Base-by-base conservation (phyloP, 2,113 vertebrate genomes). In the Hippocampus mohnikei region DNA sequence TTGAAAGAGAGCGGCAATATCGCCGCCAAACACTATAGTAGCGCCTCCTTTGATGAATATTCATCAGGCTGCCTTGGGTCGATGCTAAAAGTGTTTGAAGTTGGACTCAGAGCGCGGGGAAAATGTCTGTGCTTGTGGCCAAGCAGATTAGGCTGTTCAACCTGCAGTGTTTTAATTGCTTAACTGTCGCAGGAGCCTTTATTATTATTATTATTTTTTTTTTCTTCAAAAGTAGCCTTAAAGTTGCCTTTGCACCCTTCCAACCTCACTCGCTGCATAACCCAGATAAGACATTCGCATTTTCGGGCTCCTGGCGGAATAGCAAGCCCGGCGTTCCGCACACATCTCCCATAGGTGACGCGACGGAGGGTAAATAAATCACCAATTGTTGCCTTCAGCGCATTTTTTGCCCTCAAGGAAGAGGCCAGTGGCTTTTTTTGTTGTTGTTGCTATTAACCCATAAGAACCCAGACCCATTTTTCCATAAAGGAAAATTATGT, bases 111-210 rank as follows among this genome's bases (percentile, higher is more conserved):
- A 73, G 66, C 72, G 55, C 46, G 83, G 76, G 68, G 80, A 80
- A 84, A 37, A 87, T 78, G 78, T 85, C 84, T 81, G 82, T 85
- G 76, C 82, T 61, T 8, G 76, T 76, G 80, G 80, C 78, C 69
- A 69, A 62, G 67, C 74, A 80, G 86, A 91, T 90, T 88, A 89
- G 78, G 84, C 76, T 81, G 72, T 79, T 78, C 84, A 82, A 88
- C 81, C 75, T 84, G 72, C 77, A 37, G 82, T 88, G 85, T 88
- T 91, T 88, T 91, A 88, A 91, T 88, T 88, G 84, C 77, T 87
- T 77, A 85, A 85, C 73, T 88, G 84, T 81, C 79, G 83, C 73
- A 78, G 84, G 71, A 75, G 81, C 70, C 73, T 85, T 89, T 86
- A 11, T 56, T 25, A 6, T 37, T 37, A 1, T 56, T 3, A 15